Base-by-base conservation (phyloP, 2,888 invertebrate species). In the Callyntrura guangdongensis region DNA sequence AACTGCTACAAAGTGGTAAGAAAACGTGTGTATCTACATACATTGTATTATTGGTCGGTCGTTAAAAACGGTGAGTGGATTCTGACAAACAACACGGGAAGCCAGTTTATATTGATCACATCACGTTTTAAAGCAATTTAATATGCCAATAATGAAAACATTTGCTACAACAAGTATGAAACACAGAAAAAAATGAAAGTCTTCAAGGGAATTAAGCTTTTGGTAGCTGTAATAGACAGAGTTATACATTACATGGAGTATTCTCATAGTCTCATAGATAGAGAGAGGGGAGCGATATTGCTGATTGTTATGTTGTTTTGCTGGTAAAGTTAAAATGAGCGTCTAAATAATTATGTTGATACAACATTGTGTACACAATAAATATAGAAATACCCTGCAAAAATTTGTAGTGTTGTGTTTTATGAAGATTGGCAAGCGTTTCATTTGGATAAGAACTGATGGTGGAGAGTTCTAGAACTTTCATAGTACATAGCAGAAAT, bases 121-220 rank as follows among this genome's bases (percentile, higher is more conserved):
- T 81, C 79, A 81, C 79, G 79, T 59, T 81, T 81, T 81, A 81
- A 74, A 49, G 49, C 74, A 49, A 81, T 36, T 56, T 59, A 81
- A 27, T 36, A 36, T 59, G 25, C 9, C 27, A 74, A 74, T 77
- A 77, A 77, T 49, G 25, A 25, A 77, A 53, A 77, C 53, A 53
- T 77, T 77, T 77, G 12, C 25, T 77, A 8, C 6, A n/a, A 25
- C 22, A 77, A 64, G 20, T 22, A 14, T 12, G 47, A 49, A 22
- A 74, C 20, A 12, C n/a, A 17, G 6, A 72, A 45, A 49, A 74
- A 74, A 77, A 22, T 77, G 49, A 72, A 72, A 72, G 45, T 72
- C 36, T 36, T 36, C 72, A 72, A 72, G 72, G 72, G 72, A 72
- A 72, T 72, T 36, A 45, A 17, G 72, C 36, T 67, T 67, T 53